Evolutionary conservation across 2,113 vertebrate genomes (phyloP).

Genomic region (Sardina pilchardus): DNA sequence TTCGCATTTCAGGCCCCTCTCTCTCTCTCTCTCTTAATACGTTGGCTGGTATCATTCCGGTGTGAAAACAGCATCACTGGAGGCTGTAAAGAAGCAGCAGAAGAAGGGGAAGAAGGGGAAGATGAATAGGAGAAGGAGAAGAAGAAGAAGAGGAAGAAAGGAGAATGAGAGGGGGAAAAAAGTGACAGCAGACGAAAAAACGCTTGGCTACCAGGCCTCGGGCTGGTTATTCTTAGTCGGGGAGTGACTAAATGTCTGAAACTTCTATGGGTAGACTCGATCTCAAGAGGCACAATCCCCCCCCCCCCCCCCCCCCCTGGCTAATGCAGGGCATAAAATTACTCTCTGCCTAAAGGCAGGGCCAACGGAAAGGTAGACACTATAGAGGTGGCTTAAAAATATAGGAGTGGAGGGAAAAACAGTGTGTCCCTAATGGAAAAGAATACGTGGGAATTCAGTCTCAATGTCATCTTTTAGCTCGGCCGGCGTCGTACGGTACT

Average conservation of each 20-base stretch:
- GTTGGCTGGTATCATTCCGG: constrained; percentile 58
- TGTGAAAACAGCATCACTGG: constrained; percentile 55
- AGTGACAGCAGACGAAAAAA: constrained; percentile 16
- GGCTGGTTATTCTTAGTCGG: constrained; percentile 70
- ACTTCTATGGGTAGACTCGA: constrained; percentile 63
- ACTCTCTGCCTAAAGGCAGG: constrained; percentile 56
- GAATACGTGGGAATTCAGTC: constrained; percentile 58
- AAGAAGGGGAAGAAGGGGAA: constrained; percentile 27
- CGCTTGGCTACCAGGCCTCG: constrained; percentile 53
- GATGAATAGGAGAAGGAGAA: not conserved
- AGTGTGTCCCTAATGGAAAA: constrained; percentile 47
- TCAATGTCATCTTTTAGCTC: constrained; percentile 56
- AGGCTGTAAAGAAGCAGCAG: constrained; percentile 48
- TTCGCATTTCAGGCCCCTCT: constrained; percentile 1
- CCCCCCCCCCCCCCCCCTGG: constrained; percentile 45
- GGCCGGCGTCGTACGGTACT: not conserved
- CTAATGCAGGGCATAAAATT: constrained; percentile 67
- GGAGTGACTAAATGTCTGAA: constrained; percentile 77
- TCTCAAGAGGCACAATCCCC: constrained; percentile 68
- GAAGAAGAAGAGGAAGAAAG: not conserved
- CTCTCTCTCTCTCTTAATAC: constrained; percentile 35
- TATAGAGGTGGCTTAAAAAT: constrained; percentile 27
- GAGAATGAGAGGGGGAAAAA: not conserved
- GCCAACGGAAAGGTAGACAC: constrained; percentile 67
- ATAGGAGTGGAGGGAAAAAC: constrained; percentile 28